phyloP scores from a whole-genome alignment of 2,113 vertebrate genomes.

The Probosciger aterrimus region DNA sequence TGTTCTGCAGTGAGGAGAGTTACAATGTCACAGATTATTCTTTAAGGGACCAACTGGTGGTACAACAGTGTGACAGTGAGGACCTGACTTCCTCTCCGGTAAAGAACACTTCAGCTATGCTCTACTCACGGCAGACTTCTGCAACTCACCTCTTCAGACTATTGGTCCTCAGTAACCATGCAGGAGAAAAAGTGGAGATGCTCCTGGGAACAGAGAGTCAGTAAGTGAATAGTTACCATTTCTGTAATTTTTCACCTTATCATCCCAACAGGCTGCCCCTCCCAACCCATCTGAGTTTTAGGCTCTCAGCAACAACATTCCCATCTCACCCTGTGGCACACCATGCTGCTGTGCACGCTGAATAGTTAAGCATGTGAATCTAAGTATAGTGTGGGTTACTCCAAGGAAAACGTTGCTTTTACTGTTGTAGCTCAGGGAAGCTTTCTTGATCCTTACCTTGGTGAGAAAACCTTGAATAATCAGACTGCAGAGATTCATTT shows the following conservation, averaged over 20 bases:
- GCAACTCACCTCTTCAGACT: constrained; percentile 83
- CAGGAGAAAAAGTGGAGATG: constrained; percentile 83
- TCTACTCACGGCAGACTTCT: constrained; percentile 77
- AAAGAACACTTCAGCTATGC: constrained; percentile 74
- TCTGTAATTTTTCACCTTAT: neutral
- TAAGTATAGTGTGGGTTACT: too few relatives aligned
- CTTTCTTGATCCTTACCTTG: neutral
- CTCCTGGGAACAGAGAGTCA: constrained; percentile 85
- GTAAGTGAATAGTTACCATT: constrained; percentile 73
- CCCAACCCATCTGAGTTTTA: rapidly evolving
- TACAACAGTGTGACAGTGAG: constrained; percentile 77
- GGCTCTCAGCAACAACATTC: neutral
- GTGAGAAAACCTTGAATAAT: neutral
- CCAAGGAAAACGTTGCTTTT: neutral
- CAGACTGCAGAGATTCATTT: neutral
- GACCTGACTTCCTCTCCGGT: constrained; percentile 79
- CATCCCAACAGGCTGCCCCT: neutral
- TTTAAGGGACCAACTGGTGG: constrained; percentile 85
- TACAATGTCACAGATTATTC: constrained; percentile 91
- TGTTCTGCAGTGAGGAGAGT: constrained; percentile 85
- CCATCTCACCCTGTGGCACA: neutral
- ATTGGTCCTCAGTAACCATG: constrained; percentile 84
- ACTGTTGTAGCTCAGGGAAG: neutral
- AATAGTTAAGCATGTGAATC: rapidly evolving
- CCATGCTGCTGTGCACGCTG: rapidly evolving